Evolutionary conservation across 1,140 invertebrate genomes (phyloP).

Genomic region (Cyrtorhinus lividipennis): DNA sequence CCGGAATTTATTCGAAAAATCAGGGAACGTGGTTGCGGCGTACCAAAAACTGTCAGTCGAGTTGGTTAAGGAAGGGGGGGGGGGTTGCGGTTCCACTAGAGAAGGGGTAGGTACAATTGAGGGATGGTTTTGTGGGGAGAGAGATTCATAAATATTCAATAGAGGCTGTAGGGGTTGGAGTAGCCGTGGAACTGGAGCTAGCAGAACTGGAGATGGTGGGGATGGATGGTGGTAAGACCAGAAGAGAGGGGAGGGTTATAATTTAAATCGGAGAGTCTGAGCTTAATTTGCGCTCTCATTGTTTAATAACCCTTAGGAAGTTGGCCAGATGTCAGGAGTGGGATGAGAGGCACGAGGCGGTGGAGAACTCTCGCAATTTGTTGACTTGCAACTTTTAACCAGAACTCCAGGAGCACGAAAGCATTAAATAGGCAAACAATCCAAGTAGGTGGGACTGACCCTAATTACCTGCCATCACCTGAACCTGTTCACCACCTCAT

Average conservation of each 20-base stretch:
- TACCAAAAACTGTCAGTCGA: not conserved
- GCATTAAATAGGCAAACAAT: constrained; percentile 1
- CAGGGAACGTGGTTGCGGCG: not conserved
- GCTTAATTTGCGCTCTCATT: constrained; percentile 9
- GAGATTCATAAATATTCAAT: constrained; percentile 8
- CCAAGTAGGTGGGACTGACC: not conserved
- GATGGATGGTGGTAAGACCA: not conserved
- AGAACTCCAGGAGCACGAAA: not conserved
- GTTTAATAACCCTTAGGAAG: constrained; percentile 9
- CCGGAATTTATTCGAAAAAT: not conserved
- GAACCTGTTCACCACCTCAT: not conserved
- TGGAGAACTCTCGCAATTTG: not conserved
- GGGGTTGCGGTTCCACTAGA: not conserved
- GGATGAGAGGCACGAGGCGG: not conserved
- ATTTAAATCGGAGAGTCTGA: constrained; percentile 6
- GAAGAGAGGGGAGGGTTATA: not conserved
- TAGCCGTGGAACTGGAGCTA: not conserved
- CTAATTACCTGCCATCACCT: not conserved
- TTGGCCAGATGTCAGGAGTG: not conserved
- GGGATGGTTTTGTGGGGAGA: not conserved
- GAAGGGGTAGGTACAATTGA: not conserved
- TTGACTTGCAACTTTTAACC: constrained; percentile 3
- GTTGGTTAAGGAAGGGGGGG: not conserved
- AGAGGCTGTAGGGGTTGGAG: not conserved
- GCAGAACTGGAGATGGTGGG: not conserved